A percentile compares a stretch with the other conserved stretches of the same genome.
phyloP scores from a whole-genome alignment of 2,113 vertebrate species.

The Grallaria varia region DNA sequence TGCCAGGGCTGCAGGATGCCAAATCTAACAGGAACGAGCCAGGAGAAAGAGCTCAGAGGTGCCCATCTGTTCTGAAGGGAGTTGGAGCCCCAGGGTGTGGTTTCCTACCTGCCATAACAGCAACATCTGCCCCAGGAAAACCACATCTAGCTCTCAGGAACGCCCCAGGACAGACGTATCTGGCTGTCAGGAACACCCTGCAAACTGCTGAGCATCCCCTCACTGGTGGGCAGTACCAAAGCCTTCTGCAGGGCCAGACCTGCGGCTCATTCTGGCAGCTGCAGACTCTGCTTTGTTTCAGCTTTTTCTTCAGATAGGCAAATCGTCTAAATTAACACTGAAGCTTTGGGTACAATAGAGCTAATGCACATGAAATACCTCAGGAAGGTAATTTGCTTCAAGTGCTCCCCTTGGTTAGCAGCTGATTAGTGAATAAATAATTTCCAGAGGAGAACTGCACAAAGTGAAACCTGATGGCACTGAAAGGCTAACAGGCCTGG shows the following conservation, averaged over 20 bases:
- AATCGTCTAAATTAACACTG: not conserved
- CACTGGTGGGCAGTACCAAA: not conserved
- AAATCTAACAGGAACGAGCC: not conserved
- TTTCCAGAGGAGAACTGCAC: not conserved
- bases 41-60: not conserved
- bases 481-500: not conserved
- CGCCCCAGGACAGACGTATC: not conserved
- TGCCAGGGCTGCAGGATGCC: not conserved
- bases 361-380: not conserved
- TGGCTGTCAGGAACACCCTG: not conserved
- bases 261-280: not conserved
- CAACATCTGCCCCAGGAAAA: not conserved
- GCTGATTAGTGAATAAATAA: constrained; percentile 2
- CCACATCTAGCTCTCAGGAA: not conserved
- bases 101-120: not conserved
- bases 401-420: not conserved
- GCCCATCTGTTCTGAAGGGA: fast-evolving
- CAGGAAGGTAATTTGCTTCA: not conserved
- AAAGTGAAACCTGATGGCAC: not conserved
- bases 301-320: not conserved
- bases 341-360: not conserved
- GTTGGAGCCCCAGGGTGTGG: not conserved
- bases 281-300: not conserved
- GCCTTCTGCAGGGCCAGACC: not conserved
- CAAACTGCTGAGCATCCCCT: not conserved